Evolutionary conservation across 1,140 invertebrate genomes (phyloP).

Genomic region (Euwallacea fornicatus): DNA sequence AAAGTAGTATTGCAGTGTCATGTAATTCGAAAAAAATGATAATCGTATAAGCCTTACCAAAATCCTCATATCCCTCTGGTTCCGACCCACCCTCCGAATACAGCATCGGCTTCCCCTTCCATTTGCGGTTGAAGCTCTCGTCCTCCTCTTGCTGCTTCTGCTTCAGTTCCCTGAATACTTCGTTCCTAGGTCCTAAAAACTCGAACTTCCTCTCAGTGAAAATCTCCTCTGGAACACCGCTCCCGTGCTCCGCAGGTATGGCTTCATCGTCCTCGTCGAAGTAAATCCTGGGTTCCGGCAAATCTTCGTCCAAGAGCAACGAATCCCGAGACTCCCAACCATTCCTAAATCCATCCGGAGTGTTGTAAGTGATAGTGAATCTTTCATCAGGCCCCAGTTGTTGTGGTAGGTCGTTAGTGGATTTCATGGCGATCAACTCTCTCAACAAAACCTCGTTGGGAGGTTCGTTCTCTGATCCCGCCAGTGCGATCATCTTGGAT

Average conservation of each 20-base stretch:
- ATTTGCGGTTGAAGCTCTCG: slow-evolving; percentile 22
- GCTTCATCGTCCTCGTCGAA: slow-evolving; percentile 20
- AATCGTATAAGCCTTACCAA: slow-evolving; percentile 17
- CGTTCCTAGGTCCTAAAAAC: slow-evolving; percentile 11
- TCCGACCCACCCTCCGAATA: slow-evolving; percentile 65
- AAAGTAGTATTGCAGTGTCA: too few relatives aligned
- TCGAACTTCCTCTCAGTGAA: slow-evolving; percentile 36
- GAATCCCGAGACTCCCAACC: slow-evolving; percentile 49
- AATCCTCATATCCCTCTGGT: slow-evolving; percentile 31
- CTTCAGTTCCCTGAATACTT: slow-evolving; percentile 45
- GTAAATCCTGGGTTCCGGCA: slow-evolving; percentile 59
- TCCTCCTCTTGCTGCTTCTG: slow-evolving; percentile 38
- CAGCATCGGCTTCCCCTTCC: slow-evolving; percentile 48
- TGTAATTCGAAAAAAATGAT: background rate
- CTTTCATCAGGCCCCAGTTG: slow-evolving; percentile 34
- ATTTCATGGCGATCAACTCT: background rate
- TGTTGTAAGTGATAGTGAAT: slow-evolving; percentile 56
- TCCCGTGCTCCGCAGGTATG: slow-evolving; percentile 34
- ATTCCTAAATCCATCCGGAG: slow-evolving; percentile 49
- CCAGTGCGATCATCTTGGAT: slow-evolving; percentile 36
- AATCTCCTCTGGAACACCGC: slow-evolving; percentile 31
- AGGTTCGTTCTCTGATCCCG: background rate
- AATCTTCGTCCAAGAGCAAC: slow-evolving; percentile 43
- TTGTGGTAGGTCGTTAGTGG: background rate
- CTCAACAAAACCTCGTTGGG: background rate